Percentiles rank a stretch among this genome's conserved stretches.
These are phyloP conservation scores for Chirona hameri DNA, from an alignment of 2,888 invertebrate species.

Conservation along the genomic window DNA sequence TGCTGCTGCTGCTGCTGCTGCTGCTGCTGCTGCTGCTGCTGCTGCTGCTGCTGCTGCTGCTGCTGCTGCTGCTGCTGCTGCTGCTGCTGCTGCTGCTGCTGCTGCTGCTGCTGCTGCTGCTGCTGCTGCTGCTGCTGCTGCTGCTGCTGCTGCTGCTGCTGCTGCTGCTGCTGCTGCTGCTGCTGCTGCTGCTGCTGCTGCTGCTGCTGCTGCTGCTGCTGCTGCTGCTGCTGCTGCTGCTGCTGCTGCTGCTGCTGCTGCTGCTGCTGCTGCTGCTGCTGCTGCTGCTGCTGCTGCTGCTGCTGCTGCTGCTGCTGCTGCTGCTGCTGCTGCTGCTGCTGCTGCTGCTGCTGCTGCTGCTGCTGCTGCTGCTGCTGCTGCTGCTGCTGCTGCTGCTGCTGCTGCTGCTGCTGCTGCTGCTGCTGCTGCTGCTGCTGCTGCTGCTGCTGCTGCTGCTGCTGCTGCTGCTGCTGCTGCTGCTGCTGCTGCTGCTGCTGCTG, in stretches of 20 bases:
- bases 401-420: neutral
- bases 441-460: neutral
- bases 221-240: neutral
- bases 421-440: neutral
- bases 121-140: neutral
- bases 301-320: slow-evolving; percentile 4
- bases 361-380: neutral
- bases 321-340: slow-evolving; percentile 1
- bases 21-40: slow-evolving; percentile 13
- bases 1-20: neutral
- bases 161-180: slow-evolving; percentile 14
- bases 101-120: slow-evolving; percentile 1
- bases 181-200: neutral
- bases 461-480: slow-evolving; percentile 1
- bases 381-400: slow-evolving; percentile 13
- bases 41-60: neutral
- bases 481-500: neutral
- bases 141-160: neutral
- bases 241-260: slow-evolving; percentile 8
- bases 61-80: neutral
- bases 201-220: neutral
- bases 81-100: neutral
- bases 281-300: neutral
- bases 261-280: neutral
- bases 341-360: neutral